Base-by-base conservation (phyloP, 2,113 vertebrate species). In the Falco punctatus region DNA sequence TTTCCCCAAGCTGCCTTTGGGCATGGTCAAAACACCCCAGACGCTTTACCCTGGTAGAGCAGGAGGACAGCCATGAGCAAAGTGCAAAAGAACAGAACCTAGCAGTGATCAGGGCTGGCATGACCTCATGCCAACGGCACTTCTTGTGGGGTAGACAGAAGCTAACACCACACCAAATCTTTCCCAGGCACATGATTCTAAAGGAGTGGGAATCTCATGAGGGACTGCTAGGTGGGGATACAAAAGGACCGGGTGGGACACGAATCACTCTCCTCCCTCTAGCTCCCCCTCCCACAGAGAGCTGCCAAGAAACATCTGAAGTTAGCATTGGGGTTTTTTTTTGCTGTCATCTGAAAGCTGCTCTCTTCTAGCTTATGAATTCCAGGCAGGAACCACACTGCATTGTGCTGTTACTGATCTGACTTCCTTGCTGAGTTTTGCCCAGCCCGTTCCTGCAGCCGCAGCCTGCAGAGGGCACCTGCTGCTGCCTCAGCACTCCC, bases 11-110 rank as follows among this genome's bases (percentile, higher is more conserved):
- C 97, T 99, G 99, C 96, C 99, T 98, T 97, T 99, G 99, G 72
- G 99, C 99, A 98, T 99, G 99, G 98, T 99, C 99, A 87, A 99
- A 99, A 97, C 99, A 99, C 35, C 99, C 99, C 33, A 99, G 98
- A 59, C 99, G 99, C 96, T 99, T 99, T 89, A 99, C 99, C 97
- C 99, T 99, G 93, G 62, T 66, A 46, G 74, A 86, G 90, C 1
- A 38, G 59, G n/a, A 77, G 17, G 48, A 86, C 13, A 92, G 58
- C 32, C 28, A 9, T 88, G 42, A 97, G 74, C 58, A 52, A 49
- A 89, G 66, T 4, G 6, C 30, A 73, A 58, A 42, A 24, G 64
- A 62, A n/a, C 35, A 49, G 52, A 81, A 71, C 32, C 12, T 22
- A 42, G 79, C 40, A 80, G 57, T 2, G 11, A 52, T 44, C 57